Conservation (phyloP, 53 echinoderm and acorn worm genomes). For the Zoroaster sp. region DNA sequence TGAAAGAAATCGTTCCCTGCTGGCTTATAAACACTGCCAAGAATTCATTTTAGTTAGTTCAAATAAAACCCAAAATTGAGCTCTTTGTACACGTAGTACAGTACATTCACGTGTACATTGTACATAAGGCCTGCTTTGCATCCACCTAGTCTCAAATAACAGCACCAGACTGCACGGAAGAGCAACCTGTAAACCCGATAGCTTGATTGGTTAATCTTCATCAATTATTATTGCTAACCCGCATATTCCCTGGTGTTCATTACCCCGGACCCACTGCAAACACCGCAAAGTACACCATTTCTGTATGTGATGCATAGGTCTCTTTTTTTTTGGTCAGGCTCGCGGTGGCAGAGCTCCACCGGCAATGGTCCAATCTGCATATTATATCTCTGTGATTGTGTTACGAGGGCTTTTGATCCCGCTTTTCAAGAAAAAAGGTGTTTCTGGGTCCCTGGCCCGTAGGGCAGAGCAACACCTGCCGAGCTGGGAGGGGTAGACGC, state of each 20-base stretch:
- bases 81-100: too few relatives aligned
- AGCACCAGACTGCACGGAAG: background rate
- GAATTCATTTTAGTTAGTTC: too few relatives aligned
- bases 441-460: background rate
- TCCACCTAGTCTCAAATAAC: background rate
- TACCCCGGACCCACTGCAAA: background rate
- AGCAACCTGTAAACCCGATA: background rate
- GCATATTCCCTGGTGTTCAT: too few relatives aligned
- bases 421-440: slow-evolving; percentile 37
- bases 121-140: too few relatives aligned
- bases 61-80: too few relatives aligned
- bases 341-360: background rate
- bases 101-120: too few relatives aligned
- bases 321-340: background rate
- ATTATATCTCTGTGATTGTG: slow-evolving; percentile 6
- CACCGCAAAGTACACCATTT: background rate
- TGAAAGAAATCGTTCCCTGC: too few relatives aligned
- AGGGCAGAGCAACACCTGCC: background rate
- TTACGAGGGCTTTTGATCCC: slow-evolving; percentile 2
- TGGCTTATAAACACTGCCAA: too few relatives aligned
- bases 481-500: background rate
- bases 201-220: background rate
- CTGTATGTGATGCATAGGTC: background rate
- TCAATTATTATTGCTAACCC: slow-evolving; percentile 28
- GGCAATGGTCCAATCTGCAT: slow-evolving; percentile 33